These are phyloP conservation scores for Rhorus exstirpatorius DNA, from an alignment of 2,888 invertebrate species.

Conservation along the genomic window DNA sequence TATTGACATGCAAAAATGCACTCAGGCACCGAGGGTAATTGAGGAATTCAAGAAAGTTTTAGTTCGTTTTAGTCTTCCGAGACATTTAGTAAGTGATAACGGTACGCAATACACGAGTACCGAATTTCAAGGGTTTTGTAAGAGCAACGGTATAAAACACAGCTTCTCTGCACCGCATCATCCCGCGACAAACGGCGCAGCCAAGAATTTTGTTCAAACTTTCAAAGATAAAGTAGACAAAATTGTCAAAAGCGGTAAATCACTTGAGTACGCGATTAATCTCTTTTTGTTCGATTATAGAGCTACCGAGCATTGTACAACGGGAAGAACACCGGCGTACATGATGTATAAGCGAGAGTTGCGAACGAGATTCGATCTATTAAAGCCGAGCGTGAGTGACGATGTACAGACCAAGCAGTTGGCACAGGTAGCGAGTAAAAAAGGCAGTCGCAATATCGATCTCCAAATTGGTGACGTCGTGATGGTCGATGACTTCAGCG, in stretches of 20 bases:
- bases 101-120: conserved; percentile 54
- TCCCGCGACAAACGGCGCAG: conserved; percentile 68
- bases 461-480: conserved; percentile 55
- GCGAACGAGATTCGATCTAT: conserved; percentile 49
- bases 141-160: conserved; percentile 67
- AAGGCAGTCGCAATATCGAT: conserved; percentile 41
- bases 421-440: conserved; percentile 13
- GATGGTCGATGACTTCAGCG: conserved; percentile 55
- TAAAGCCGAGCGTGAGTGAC: conserved; percentile 45
- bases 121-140: conserved; percentile 59
- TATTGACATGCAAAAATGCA: conserved; percentile 30
- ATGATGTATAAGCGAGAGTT: conserved; percentile 59
- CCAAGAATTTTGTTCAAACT: conserved; percentile 70
- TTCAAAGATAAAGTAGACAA: conserved; percentile 66
- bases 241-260: conserved; percentile 43
- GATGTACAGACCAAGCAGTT: conserved; percentile 9
- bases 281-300: conserved; percentile 62
- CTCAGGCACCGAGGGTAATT: conserved; percentile 40
- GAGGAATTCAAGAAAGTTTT: conserved; percentile 45
- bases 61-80: conserved; percentile 44
- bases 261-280: conserved; percentile 46
- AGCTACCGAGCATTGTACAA: conserved; percentile 62
- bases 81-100: conserved; percentile 61
- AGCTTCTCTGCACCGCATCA: conserved; percentile 65
- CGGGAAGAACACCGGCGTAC: conserved; percentile 58